Percentiles rank a stretch among this genome's conserved stretches.
Evolutionary conservation across 2,797 vertebrate species (phyloP).

Genomic region (Lepidocolaptes lacrymiger): DNA sequence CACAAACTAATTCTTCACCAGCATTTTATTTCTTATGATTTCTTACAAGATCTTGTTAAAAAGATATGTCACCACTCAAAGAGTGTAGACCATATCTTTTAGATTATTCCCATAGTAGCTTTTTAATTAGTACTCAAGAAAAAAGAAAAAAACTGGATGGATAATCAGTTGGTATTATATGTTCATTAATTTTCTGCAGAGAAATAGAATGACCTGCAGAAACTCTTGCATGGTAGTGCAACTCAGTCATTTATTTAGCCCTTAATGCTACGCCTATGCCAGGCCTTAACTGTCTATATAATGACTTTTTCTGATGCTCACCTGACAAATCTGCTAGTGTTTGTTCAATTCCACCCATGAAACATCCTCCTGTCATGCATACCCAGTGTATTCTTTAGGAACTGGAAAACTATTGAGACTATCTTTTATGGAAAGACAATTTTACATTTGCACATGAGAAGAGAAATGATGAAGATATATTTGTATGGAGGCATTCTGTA

Average conservation of each 20-base stretch:
- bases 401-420: background rate
- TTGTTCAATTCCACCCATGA: background rate
- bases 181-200: background rate
- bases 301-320: background rate
- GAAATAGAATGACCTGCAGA: background rate
- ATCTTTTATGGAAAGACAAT: background rate
- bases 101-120: background rate
- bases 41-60: background rate
- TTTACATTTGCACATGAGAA: background rate
- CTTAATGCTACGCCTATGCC: background rate
- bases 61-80: fast-evolving
- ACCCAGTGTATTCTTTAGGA: background rate
- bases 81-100: background rate
- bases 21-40: background rate
- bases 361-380: background rate
- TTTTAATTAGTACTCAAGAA: background rate
- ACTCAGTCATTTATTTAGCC: background rate
- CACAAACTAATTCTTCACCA: background rate
- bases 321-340: background rate
- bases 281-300: background rate
- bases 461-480: background rate
- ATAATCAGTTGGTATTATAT: background rate
- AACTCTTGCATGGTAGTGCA: background rate
- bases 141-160: background rate
- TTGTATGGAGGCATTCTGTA: background rate